A percentile compares a stretch with the other conserved stretches of the same genome.
phyloP scores from a whole-genome alignment of 2,113 vertebrate genomes.

The Pachypanchax playfairii region DNA sequence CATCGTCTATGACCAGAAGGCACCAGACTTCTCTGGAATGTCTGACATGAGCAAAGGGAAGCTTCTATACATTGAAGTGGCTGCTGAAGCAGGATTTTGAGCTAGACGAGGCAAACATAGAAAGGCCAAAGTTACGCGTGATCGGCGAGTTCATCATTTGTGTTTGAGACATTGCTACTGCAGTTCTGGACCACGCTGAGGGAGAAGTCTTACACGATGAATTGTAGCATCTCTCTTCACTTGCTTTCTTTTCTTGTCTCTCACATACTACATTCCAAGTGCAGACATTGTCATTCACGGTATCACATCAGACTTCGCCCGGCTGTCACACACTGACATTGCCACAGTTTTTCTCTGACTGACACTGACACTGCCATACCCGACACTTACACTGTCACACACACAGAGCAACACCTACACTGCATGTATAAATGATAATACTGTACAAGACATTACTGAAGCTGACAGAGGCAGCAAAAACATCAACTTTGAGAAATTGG shows the following conservation, averaged over 20 bases:
- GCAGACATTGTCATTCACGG: conserved; percentile 59
- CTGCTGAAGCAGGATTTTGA: conserved; percentile 15
- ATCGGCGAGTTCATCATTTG: conserved; percentile 72
- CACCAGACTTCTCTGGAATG: conserved; percentile 64
- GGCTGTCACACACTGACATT: conserved; percentile 59
- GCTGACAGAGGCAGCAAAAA: conserved; percentile 36
- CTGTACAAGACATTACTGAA: conserved; percentile 36
- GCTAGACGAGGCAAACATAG: conserved; percentile 49
- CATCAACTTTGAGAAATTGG: conserved; percentile 19
- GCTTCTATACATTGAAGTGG: conserved; percentile 68
- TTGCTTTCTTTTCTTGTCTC: neutral
- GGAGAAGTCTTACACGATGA: conserved; percentile 69
- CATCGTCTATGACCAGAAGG: conserved; percentile 61
- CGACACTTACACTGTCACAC: conserved; percentile 31
- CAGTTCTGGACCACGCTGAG: conserved; percentile 65
- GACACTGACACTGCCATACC: conserved; percentile 43
- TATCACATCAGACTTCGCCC: conserved; percentile 48
- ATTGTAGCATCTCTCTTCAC: conserved; percentile 51
- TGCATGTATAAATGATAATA: conserved; percentile 43
- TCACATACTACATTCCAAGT: conserved; percentile 19
- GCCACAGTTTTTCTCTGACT: conserved; percentile 33
- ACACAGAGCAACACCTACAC: conserved; percentile 31
- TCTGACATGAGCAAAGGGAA: conserved; percentile 39
- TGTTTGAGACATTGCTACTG: conserved; percentile 61
- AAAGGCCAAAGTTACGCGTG: conserved; percentile 65